These are phyloP conservation scores for Amblyraja radiata DNA, from an alignment of 2,797 vertebrate genomes.

Conservation along the genomic window DNA sequence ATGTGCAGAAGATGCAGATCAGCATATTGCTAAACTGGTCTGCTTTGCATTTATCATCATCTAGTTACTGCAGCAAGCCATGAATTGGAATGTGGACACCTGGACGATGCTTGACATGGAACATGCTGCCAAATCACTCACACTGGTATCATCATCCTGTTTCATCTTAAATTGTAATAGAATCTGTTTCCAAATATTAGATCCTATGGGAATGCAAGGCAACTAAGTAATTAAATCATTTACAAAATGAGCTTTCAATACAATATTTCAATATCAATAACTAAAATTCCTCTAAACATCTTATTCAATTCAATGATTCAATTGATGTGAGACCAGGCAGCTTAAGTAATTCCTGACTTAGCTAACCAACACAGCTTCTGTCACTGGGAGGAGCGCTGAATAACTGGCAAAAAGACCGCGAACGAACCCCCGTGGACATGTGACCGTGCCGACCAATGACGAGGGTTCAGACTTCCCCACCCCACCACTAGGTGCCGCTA, in stretches of 20 bases:
- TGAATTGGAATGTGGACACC: neutral
- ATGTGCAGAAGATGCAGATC: neutral
- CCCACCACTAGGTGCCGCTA: no score
- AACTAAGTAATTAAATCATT: neutral
- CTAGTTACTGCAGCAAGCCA: neutral
- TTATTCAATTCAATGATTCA: no score
- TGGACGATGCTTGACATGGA: neutral
- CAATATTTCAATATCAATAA: neutral
- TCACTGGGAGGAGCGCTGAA: no score
- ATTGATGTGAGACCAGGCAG: no score
- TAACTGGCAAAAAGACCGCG: no score
- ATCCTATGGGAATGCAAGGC: neutral
- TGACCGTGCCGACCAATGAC: no score
- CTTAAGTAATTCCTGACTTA: no score
- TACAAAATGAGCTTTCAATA: neutral
- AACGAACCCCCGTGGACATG: no score
- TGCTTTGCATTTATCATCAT: neutral
- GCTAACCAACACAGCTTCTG: no score
- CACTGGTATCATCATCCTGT: neutral
- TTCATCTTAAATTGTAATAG: neutral
- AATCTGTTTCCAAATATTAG: constrained; percentile 8
- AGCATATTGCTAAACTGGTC: neutral
- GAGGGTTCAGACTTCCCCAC: no score
- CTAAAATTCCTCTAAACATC: neutral
- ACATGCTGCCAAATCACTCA: neutral